Evolutionary conservation across 2,113 vertebrate species (phyloP).

Genomic region (Cinclus cinclus): DNA sequence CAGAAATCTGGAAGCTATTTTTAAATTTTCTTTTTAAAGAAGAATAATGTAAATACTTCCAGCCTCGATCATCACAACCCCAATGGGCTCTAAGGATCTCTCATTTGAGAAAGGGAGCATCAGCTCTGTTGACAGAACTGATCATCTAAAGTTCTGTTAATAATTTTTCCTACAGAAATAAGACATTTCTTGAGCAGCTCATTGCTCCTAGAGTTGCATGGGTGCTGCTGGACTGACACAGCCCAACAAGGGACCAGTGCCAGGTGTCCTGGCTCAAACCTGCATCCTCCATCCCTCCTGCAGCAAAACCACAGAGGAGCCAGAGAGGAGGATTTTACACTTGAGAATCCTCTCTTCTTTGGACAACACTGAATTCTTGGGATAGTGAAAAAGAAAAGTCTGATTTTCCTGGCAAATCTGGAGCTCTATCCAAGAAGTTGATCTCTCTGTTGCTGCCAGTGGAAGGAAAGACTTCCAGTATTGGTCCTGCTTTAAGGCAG

Average conservation of each 20-base stretch:
- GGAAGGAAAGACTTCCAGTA: background rate
- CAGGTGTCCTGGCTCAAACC: background rate
- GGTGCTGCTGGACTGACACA: background rate
- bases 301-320: background rate
- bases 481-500: background rate
- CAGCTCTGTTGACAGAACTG: background rate
- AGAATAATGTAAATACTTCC: background rate
- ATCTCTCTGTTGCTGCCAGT: background rate
- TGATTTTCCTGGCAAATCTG: background rate
- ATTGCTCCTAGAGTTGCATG: background rate
- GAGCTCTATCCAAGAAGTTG: rapidly evolving
- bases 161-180: background rate
- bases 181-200: background rate
- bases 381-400: background rate
- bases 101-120: background rate
- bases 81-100: background rate
- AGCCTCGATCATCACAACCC: background rate
- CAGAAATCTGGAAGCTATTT: constrained; percentile 31
- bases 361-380: background rate
- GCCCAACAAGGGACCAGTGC: background rate
- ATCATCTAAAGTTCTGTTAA: background rate
- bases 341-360: background rate
- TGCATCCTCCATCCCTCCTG: background rate
- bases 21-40: background rate
- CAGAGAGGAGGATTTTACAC: background rate